phyloP scores from a whole-genome alignment of 1,140 invertebrate species.

The Eumeta japonica region DNA sequence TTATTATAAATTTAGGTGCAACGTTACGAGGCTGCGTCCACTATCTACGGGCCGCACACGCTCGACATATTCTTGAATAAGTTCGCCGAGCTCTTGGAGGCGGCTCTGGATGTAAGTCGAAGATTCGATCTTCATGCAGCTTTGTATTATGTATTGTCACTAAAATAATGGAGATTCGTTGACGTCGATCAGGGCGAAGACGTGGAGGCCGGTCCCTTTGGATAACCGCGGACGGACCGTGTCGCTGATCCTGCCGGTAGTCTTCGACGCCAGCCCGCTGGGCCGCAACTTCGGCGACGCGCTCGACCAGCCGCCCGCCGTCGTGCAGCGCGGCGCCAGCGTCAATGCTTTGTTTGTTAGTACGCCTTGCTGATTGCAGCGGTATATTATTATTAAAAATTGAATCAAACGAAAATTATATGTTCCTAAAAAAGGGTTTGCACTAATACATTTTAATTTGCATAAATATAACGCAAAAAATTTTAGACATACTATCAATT shows the following conservation, averaged over 20 bases:
- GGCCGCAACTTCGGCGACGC: constrained; percentile 29
- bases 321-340: constrained; percentile 18
- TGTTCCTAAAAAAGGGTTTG: too few species aligned
- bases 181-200: constrained; percentile 22
- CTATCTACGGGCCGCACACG: constrained; percentile 87
- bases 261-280: constrained; percentile 20
- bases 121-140: too few species aligned
- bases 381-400: too few species aligned
- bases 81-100: constrained; percentile 67
- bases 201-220: constrained; percentile 19
- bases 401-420: too few species aligned
- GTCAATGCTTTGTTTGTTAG: constrained; percentile 35
- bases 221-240: constrained; percentile 24
- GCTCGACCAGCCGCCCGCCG: constrained; percentile 16
- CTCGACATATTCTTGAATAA: constrained; percentile 79
- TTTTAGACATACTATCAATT: too few species aligned
- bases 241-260: constrained; percentile 28
- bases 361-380: too few species aligned
- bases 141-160: too few species aligned
- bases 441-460: too few species aligned
- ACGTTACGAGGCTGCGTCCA: constrained; percentile 91
- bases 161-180: neutral
- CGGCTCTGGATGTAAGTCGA: constrained; percentile 63
- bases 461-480: too few species aligned
- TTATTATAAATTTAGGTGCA: constrained; percentile 63